Base-by-base conservation (phyloP, 1,140 invertebrate genomes). In the Achatina immaculata region DNA sequence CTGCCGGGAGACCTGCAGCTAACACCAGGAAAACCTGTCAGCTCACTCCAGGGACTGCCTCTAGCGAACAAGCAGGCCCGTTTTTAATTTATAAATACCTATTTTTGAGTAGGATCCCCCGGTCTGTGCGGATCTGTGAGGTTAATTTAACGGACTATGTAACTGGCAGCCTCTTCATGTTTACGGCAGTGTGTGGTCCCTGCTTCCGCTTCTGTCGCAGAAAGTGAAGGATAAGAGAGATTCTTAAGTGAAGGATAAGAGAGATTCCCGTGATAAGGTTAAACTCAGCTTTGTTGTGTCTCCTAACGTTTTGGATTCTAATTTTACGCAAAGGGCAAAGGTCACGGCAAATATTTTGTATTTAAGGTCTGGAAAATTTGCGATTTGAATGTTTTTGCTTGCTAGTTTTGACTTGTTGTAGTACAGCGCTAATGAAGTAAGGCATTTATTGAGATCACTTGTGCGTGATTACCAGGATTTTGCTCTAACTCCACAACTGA, bases 131-230 rank as follows among this genome's bases (percentile, higher is more conserved):
- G 58, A 28, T 4, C n/a, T 2, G 1, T 6, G 24, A 62, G 58
- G 31, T 62, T 62, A 62, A 62, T 62, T 62, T 62, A 62, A 31
- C 58, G 7, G 58, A 16, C 3, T 11, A 55, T 55, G 31, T 62
- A 16, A 31, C 28, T 2, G 58, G 21, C 6, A 9, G 1, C 7
- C 28, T 62, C 58, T 34, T 2, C n/a, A 28, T 62, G 16, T 62
- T 62, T 62, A 62, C 58, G 6, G 31, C 9, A 62, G 31, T 62
- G 58, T 62, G 58, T 62, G 58, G 58, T 62, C 58, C 28, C 58
- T 3, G 7, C 21, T 24, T 14, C 21, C 3, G 21, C 48, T 31
- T n/a, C 28, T 62, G 58, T 62, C 28, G 16, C n/a, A 62, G 3
- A 34, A 2, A 62, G 6, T 62, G 58, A 62, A 62, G 31, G 58